Conservation (phyloP, 2,113 vertebrate species). For the Microcebus lehilahytsara region DNA sequence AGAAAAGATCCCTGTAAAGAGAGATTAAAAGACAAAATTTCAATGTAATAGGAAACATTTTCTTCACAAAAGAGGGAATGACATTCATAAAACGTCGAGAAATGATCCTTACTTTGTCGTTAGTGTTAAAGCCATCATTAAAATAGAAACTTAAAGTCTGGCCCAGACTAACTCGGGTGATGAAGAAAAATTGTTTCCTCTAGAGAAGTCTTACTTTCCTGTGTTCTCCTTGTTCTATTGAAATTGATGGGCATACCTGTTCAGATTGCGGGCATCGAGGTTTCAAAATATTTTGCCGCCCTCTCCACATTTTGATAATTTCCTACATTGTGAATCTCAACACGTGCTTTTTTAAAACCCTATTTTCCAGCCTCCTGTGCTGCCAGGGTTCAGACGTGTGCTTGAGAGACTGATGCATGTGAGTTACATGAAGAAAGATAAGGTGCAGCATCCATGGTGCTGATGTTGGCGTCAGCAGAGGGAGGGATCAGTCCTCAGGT, state of each 20-base stretch:
- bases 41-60: background rate
- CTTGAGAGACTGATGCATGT: background rate
- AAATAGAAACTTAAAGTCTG: conserved; percentile 22
- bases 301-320: background rate
- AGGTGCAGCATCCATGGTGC: background rate
- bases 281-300: background rate
- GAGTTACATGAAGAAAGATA: background rate
- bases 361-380: background rate
- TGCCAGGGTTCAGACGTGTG: background rate
- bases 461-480: background rate
- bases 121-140: background rate
- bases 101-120: background rate
- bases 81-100: background rate
- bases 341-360: background rate
- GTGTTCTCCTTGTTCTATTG: background rate
- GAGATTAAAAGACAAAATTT: background rate
- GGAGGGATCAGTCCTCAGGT: background rate
- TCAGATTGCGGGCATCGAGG: background rate
- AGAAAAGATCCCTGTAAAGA: background rate
- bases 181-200: conserved; percentile 18
- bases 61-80: conserved; percentile 22
- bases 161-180: background rate
- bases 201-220: background rate
- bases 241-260: background rate
- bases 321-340: conserved; percentile 5